A percentile compares a stretch with the other conserved stretches of the same genome.
These are phyloP conservation scores for Allacma fusca DNA, from an alignment of 2,888 invertebrate genomes.

Conservation along the genomic window DNA sequence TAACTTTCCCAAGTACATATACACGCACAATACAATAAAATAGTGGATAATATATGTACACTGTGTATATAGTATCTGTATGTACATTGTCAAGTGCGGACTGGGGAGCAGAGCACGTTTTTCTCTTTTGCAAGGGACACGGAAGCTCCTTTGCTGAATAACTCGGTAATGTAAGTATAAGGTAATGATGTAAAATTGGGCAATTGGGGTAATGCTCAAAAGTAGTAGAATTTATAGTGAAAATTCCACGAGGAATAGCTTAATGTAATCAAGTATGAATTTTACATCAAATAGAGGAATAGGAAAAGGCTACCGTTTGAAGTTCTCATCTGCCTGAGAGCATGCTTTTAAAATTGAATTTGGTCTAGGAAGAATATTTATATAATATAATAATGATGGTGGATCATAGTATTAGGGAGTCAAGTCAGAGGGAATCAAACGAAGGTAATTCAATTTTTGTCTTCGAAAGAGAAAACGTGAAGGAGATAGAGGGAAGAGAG, in stretches of 20 bases:
- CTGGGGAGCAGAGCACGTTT: too few relatives aligned
- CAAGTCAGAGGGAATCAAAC: constrained; percentile 50
- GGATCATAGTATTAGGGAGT: constrained; percentile 49
- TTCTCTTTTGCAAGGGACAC: constrained; percentile 13
- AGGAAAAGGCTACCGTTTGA: constrained; percentile 37
- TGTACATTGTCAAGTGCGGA: too few relatives aligned
- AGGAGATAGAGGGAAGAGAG: constrained; percentile 27
- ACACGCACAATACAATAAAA: too few relatives aligned
- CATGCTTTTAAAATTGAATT: constrained; percentile 48
- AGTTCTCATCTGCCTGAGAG: constrained; percentile 47
- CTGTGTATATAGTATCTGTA: too few relatives aligned
- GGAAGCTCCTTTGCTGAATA: background rate
- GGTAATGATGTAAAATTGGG: constrained; percentile 43
- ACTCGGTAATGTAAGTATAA: constrained; percentile 35
- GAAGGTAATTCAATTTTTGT: constrained; percentile 46
- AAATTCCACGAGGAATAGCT: constrained; percentile 43
- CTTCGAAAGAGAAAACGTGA: constrained; percentile 36
- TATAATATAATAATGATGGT: constrained; percentile 49
- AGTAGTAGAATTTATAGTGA: constrained; percentile 39
- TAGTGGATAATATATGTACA: too few relatives aligned
- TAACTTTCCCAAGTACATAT: too few relatives aligned
- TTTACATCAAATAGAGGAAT: constrained; percentile 42
- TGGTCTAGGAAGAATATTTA: constrained; percentile 47
- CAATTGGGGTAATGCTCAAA: constrained; percentile 36
- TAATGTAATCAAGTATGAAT: constrained; percentile 48